A percentile compares a stretch with the other conserved stretches of the same genome.
Evolutionary conservation across 1,140 invertebrate species (phyloP).

Genomic region (Pogonomyrmex barbatus): DNA sequence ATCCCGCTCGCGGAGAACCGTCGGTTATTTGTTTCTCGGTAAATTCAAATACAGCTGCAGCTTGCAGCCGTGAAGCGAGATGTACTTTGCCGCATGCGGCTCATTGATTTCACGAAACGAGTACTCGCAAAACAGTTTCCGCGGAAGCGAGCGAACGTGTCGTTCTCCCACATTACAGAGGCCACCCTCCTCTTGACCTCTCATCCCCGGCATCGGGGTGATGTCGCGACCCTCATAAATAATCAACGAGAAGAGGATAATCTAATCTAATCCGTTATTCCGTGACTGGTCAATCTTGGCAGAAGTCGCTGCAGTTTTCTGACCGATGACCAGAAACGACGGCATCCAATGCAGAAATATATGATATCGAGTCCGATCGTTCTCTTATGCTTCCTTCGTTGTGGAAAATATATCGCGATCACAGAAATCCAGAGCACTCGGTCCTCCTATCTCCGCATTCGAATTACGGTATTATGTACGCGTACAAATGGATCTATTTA

Average conservation of each 20-base stretch:
- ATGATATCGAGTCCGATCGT: neutral
- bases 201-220: neutral
- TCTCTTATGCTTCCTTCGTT: neutral
- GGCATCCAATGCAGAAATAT: constrained; percentile 21
- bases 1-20: neutral
- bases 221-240: neutral
- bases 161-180: neutral
- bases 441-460: constrained; percentile 44
- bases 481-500: constrained; percentile 36
- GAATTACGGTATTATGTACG: neutral
- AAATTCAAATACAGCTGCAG: neutral
- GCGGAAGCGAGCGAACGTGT: neutral
- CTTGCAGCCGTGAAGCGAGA: neutral
- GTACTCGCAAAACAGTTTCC: constrained; percentile 14
- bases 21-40: constrained; percentile 8
- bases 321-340: neutral
- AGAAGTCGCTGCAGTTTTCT: constrained; percentile 35
- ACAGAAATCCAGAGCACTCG: neutral
- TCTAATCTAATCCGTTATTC: neutral
- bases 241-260: neutral
- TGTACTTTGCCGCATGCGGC: neutral
- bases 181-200: neutral
- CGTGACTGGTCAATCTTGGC: neutral
- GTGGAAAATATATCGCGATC: constrained; percentile 13
- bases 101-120: constrained; percentile 26